phyloP scores from a whole-genome alignment of 2,888 invertebrate species.

The Melanotus villosus region DNA sequence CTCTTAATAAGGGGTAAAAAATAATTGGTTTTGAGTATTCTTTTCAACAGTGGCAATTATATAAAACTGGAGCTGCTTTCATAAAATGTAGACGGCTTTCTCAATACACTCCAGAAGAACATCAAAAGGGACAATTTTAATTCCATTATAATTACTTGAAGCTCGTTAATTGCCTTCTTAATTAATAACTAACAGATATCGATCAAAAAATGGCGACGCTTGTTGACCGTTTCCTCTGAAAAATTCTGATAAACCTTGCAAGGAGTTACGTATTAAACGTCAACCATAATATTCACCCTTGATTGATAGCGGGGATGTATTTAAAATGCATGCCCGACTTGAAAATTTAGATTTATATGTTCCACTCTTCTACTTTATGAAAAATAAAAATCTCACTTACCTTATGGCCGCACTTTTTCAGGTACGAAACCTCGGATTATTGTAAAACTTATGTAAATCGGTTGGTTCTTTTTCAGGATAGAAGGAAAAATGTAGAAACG shows the following conservation, averaged over 20 bases:
- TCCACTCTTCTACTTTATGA: neutral
- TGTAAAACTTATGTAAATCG: neutral
- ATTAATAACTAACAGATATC: neutral
- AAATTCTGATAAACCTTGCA: conserved; percentile 3
- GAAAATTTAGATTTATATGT: conserved; percentile 12
- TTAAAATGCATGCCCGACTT: conserved; percentile 16
- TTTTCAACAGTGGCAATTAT: neutral
- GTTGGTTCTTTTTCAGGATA: neutral
- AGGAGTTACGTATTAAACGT: conserved; percentile 10
- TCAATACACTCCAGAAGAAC: neutral
- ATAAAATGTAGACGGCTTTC: neutral
- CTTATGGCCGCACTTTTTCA: neutral
- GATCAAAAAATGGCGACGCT: too few relatives aligned
- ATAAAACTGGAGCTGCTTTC: neutral
- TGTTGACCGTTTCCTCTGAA: neutral
- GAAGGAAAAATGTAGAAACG: neutral
- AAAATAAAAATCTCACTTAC: conserved; percentile 20
- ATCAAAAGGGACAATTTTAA: conserved; percentile 21
- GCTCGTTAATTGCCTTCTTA: conserved; percentile 19
- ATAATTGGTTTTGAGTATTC: too few relatives aligned
- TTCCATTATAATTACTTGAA: conserved; percentile 5
- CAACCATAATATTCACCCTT: neutral
- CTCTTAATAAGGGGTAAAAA: too few relatives aligned
- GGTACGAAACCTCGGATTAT: neutral
- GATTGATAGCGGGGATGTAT: conserved; percentile 12